Conservation (phyloP, 2,113 vertebrate genomes). For the Todiramphus chloris region DNA sequence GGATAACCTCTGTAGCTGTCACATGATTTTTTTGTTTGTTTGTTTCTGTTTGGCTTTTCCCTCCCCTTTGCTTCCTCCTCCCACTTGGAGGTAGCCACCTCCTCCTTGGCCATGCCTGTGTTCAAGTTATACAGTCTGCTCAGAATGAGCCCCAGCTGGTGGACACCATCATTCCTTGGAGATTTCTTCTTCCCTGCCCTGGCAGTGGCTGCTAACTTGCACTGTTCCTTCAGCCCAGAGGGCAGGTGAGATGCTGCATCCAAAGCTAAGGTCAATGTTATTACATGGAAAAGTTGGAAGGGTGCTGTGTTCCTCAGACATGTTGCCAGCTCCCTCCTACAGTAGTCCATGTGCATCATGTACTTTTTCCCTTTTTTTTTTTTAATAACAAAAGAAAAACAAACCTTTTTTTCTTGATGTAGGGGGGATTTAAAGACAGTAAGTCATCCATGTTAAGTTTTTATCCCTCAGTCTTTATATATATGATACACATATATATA, state of each 20-base stretch:
- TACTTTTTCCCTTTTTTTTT: background rate
- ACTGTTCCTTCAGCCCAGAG: conserved; percentile 62
- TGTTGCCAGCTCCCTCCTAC: conserved; percentile 80
- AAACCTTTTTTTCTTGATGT: conserved; percentile 9
- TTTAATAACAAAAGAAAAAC: background rate
- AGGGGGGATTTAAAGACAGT: background rate
- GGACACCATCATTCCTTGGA: conserved; percentile 18
- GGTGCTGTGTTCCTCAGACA: conserved; percentile 75
- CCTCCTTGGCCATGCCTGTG: conserved; percentile 34
- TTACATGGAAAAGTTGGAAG: conserved; percentile 48
- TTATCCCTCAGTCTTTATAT: conserved; percentile 34
- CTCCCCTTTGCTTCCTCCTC: conserved; percentile 37
- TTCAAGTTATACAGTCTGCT: conserved; percentile 53
- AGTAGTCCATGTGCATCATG: conserved; percentile 70
- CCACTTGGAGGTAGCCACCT: conserved; percentile 36
- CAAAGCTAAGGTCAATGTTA: conserved; percentile 53
- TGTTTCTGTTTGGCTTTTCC: conserved; percentile 63
- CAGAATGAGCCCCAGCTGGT: conserved; percentile 42
- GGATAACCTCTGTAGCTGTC: conserved; percentile 31
- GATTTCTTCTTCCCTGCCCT: conserved; percentile 67
- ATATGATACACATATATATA: background rate
- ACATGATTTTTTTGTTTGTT: conserved; percentile 40
- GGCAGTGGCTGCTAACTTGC: conserved; percentile 52
- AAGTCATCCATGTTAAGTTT: background rate
- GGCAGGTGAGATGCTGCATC: conserved; percentile 55